phyloP scores from a whole-genome alignment of 2,113 vertebrate species.

The Cephalopterus ornatus region DNA sequence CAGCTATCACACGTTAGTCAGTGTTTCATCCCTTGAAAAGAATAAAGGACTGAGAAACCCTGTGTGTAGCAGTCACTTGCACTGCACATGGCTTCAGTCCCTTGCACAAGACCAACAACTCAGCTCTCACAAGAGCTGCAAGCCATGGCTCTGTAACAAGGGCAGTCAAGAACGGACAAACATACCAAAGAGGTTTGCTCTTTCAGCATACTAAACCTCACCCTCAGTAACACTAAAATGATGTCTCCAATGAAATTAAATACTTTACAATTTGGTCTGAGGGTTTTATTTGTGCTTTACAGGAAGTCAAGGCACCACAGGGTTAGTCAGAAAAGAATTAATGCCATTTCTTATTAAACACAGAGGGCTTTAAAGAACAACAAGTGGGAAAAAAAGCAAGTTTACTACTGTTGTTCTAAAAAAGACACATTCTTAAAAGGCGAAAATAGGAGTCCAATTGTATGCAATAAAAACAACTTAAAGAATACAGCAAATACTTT shows the following conservation, averaged over 20 bases:
- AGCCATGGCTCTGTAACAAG: background rate
- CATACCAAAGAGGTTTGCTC: background rate
- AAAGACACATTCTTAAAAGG: background rate
- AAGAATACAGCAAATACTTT: background rate
- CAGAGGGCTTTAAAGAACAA: slow-evolving; percentile 7
- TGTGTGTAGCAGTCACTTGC: background rate
- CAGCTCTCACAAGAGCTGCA: background rate
- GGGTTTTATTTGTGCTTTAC: slow-evolving; percentile 42
- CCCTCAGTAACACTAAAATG: slow-evolving; percentile 3
- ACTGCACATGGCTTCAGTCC: background rate
- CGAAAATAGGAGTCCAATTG: background rate
- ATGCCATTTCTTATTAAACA: slow-evolving; percentile 44
- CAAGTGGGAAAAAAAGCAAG: background rate
- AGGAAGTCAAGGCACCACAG: slow-evolving; percentile 44
- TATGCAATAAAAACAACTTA: background rate
- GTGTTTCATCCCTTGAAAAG: background rate
- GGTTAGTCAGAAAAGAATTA: slow-evolving; percentile 47
- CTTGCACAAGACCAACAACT: background rate
- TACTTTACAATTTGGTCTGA: slow-evolving; percentile 44
- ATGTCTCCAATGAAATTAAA: slow-evolving; percentile 50
- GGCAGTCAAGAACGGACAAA: background rate
- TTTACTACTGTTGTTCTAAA: background rate
- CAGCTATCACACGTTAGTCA: background rate
- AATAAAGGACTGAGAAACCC: background rate
- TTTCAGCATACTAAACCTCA: slow-evolving; percentile 8